phyloP scores from a whole-genome alignment of 2,888 invertebrate genomes.

The Gisinianus flammeolus region DNA sequence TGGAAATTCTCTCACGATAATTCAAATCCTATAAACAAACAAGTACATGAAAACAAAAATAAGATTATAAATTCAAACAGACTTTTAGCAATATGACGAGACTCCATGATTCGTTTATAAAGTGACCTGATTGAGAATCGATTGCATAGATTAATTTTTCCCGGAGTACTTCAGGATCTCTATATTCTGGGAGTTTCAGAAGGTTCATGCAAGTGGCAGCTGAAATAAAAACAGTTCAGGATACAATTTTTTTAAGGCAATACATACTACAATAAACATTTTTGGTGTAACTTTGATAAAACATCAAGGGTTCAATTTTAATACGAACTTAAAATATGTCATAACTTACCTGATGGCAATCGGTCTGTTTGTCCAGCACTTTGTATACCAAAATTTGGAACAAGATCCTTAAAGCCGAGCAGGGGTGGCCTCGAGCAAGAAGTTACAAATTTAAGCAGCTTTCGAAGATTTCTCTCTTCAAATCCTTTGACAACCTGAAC shows the following conservation, averaged over 20 bases:
- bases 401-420: constrained; percentile 87
- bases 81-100: too few species aligned
- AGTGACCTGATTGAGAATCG: too few species aligned
- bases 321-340: background rate
- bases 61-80: too few species aligned
- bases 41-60: too few species aligned
- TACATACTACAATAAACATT: background rate
- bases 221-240: constrained; percentile 28
- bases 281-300: background rate
- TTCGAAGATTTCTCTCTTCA: constrained; percentile 80
- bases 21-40: too few species aligned
- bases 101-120: too few species aligned
- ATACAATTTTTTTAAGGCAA: background rate
- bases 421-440: constrained; percentile 96
- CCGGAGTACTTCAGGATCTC: constrained; percentile 75
- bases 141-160: constrained; percentile 91
- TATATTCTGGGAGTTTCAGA: constrained; percentile 91
- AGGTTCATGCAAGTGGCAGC: constrained; percentile 99
- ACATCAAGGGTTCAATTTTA: background rate
- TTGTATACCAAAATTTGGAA: constrained; percentile 90
- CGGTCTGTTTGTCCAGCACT: constrained; percentile 87
- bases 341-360: constrained; percentile 73
- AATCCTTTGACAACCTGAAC: constrained; percentile 75
- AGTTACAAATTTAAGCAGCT: constrained; percentile 95
- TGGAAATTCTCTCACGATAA: too few species aligned